These are phyloP conservation scores for Channallabes apus DNA, from an alignment of 2,797 vertebrate species.

Conservation along the genomic window DNA sequence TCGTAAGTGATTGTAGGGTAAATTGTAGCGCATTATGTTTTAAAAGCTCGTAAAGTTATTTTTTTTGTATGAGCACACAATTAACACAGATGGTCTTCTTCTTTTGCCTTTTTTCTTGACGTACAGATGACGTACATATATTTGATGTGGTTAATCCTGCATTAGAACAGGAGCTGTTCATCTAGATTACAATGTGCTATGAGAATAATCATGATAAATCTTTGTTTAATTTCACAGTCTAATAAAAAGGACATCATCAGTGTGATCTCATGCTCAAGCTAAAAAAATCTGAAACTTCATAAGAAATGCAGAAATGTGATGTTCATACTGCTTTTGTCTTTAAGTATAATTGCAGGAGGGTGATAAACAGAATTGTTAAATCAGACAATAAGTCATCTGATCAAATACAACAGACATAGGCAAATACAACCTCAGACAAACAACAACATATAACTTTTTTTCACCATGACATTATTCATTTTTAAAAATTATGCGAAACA, in stretches of 20 bases:
- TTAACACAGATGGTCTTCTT: neutral
- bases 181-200: constrained; percentile 12
- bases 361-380: neutral
- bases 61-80: neutral
- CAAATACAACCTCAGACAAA: neutral
- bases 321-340: neutral
- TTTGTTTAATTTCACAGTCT: neutral
- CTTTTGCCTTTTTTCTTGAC: neutral
- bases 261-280: neutral
- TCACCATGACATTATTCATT: no score
- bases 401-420: no score
- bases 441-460: neutral
- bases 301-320: neutral
- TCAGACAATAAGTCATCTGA: no score
- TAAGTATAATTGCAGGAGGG: neutral
- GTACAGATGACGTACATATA: neutral
- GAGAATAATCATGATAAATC: neutral
- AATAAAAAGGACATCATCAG: neutral
- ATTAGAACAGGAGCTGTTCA: neutral
- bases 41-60: neutral
- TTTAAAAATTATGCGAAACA: no score
- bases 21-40: constrained; percentile 26
- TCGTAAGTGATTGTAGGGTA: constrained; percentile 36
- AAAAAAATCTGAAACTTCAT: neutral
- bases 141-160: neutral